Evolutionary conservation across 1,140 invertebrate genomes (phyloP), one percentile per base, ranked within the genome.

Genomic region (Vanessa atalanta): DNA sequence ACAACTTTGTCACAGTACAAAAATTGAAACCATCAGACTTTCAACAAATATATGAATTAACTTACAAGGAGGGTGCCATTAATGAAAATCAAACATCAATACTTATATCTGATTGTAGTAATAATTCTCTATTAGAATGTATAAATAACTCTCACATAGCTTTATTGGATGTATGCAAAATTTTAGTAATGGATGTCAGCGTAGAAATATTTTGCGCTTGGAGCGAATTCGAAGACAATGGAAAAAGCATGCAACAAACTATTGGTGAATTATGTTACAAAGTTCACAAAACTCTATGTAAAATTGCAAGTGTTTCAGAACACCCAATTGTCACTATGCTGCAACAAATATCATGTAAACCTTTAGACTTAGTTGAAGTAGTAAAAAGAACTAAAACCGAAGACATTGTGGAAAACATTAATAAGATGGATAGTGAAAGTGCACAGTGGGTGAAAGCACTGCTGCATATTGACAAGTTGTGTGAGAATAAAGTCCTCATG

Each of bases 181-280:
- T 74, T 55, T 72, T 90, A 16, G 78, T 92, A 15, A 92, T 91
- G 87, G 83, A 81, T 72, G 79, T 93, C 0, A 93, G 85, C 78
- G 81, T 93, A 67, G 86, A 93, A 64, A 83, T 91, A 77, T 93
- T 88, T 76, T 93, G 91, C 83, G 83, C 89, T 16, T 93, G 91
- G 91, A 90, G 87, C 82, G 91, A 93, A 73, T 91, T 84, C 88
- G 84, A 87, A 78, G 83, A 88, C 31, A 78, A 82, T 71, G 83
- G 82, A 13, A 81, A 81, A 79, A 89, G 65, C 47, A 87, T 90
- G 85, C 91, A 93, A 70, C 82, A 87, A 74, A 77, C 61, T 51
- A 84, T 93, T 71, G 89, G 89, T 37, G 85, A 90, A 70, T 61
- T 88, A 7, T 85, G 83, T 72, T 82, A 87, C 66, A 86, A 84